Evolutionary conservation across 2,888 invertebrate genomes (phyloP).

Genomic region (Cactoblastis cactorum): DNA sequence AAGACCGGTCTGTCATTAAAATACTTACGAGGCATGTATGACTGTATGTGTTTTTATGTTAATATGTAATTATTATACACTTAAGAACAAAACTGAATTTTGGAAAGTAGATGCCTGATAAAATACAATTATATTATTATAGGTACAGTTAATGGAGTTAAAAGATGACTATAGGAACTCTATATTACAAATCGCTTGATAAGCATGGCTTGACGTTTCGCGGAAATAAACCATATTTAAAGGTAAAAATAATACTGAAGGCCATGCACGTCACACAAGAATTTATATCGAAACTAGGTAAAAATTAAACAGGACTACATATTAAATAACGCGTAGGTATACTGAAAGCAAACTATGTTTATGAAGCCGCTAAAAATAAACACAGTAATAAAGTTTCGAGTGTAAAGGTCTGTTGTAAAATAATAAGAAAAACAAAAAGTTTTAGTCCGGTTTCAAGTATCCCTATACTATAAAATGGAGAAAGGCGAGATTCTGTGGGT

Average conservation of each 20-base stretch:
- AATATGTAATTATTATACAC: no score
- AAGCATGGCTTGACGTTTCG: no score
- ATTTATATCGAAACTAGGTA: background rate
- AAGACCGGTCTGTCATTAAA: constrained; percentile 57
- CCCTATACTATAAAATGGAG: constrained; percentile 31
- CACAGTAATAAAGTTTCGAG: constrained; percentile 16
- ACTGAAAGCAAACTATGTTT: constrained; percentile 21
- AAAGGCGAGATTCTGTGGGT: constrained; percentile 32
- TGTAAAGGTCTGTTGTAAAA: constrained; percentile 21
- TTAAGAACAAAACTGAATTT: no score
- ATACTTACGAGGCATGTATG: constrained; percentile 52
- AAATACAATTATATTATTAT: no score
- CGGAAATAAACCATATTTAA: no score
- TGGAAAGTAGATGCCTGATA: no score
- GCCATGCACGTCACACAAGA: no score
- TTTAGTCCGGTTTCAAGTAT: constrained; percentile 29
- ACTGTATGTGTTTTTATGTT: constrained; percentile 19
- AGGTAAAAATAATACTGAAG: no score
- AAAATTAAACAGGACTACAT: background rate
- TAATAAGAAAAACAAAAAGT: constrained; percentile 31
- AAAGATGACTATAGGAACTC: no score
- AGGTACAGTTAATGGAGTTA: no score
- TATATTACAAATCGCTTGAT: no score
- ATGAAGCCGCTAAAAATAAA: constrained; percentile 25
- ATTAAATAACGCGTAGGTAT: background rate